A percentile compares a stretch with the other conserved stretches of the same genome.
phyloP scores from a whole-genome alignment of 2,113 vertebrate genomes.

The Bombycilla garrulus region DNA sequence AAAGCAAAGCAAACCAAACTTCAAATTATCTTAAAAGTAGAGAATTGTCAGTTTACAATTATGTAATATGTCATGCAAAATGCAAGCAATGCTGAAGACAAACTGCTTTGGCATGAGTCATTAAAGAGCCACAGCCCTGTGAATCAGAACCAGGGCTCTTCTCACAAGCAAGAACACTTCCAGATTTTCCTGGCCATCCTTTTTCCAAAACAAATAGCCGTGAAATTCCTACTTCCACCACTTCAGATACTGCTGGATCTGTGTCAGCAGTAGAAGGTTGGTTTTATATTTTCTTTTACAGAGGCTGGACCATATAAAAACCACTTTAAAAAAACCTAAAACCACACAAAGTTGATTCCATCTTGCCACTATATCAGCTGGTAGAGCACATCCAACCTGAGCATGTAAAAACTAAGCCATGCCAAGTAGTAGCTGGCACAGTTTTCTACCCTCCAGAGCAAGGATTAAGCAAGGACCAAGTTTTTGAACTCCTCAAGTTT shows the following conservation, averaged over 20 bases:
- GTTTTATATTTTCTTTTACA: not conserved
- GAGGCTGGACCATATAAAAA: not conserved
- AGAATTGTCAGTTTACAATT: not conserved
- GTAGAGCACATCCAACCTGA: not conserved
- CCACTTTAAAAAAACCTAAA: not conserved
- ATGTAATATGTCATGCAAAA: not conserved
- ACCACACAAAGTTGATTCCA: not conserved
- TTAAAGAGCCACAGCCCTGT: not conserved
- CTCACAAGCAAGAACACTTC: not conserved
- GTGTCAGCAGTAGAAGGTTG: not conserved
- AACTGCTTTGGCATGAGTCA: not conserved
- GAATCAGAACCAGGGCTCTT: not conserved
- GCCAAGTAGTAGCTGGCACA: not conserved
- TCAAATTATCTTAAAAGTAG: not conserved
- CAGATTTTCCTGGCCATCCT: not conserved
- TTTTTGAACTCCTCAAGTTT: not conserved
- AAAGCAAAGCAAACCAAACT: not conserved
- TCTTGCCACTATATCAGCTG: not conserved
- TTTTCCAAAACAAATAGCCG: not conserved
- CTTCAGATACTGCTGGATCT: not conserved
- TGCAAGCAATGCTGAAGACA: not conserved
- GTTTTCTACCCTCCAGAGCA: not conserved
- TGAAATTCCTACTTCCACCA: not conserved
- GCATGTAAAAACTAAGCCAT: not conserved
- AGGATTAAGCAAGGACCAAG: not conserved